Evolutionary conservation across 23 tunicate genomes (phyloP), one percentile per base, ranked within the genome.

Genomic region (Styela clava): DNA sequence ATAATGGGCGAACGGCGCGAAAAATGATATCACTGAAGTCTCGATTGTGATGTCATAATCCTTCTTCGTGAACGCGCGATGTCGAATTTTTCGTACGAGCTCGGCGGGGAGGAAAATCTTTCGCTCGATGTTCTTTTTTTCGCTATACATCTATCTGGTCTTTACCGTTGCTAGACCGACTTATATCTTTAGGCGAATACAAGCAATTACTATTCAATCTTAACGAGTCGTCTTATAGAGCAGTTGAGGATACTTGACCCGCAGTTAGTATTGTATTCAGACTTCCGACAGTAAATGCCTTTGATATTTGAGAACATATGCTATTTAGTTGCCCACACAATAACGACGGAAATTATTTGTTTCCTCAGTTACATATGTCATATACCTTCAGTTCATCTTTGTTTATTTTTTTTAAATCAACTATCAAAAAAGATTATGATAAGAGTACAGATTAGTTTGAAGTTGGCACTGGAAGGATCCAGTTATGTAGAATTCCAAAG

Each of bases 41-140:
- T 27, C 64, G 71, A 67, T 25, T 67, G 31, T 67, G 71, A 67
- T 25, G 71, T 67, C 71, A 67, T 67, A 67, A 67, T 67, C 71
- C 31, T 67, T 67, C 71, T 44, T 44, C 56, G 56, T 44, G 56
- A 44, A 12, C 56, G 56, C 7, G 24, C 71, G 71, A 67, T 24
- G 71, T 67, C 23, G 22, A 25, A 25, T 16, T 67, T 67, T 67
- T 29, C 31, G 30, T 25, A 29, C 71, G 30, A 1, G 24, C 2
- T 18, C 71, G 22, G 31, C 30, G 71, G 31, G 71, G 71, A n/a
- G 71, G 1, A 67, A 1, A 18, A 67, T 67, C 24, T 67, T 67
- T 29, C 71, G 30, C 71, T 67, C 31, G 71, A 19, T 22, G n/a
- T 19, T 16, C 71, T 16, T 67, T 67, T 67, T 67, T 1, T 27